These are phyloP conservation scores for Geococcyx californianus DNA, from an alignment of 2,113 vertebrate genomes.

Conservation along the genomic window DNA sequence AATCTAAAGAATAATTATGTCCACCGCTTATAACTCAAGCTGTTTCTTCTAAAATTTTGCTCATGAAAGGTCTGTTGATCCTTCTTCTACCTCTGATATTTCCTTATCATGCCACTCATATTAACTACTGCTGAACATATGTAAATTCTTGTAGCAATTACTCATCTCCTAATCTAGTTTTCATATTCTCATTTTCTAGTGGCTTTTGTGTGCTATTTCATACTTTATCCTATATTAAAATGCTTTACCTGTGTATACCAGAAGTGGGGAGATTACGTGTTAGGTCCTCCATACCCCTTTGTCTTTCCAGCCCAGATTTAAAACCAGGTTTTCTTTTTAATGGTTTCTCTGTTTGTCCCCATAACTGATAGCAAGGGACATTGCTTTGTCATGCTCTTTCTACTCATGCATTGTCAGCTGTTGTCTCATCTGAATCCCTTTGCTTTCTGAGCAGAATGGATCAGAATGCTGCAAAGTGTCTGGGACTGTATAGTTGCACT, in stretches of 20 bases:
- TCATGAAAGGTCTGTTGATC: not conserved
- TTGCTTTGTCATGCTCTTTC: not conserved
- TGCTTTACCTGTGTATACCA: not conserved
- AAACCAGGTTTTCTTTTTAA: not conserved
- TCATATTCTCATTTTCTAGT: not conserved
- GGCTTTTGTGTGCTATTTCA: not conserved
- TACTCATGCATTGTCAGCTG: fast-evolving
- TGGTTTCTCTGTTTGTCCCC: not conserved
- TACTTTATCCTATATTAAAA: not conserved
- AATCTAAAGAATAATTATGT: not conserved
- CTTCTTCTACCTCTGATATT: not conserved
- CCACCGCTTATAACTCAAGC: not conserved
- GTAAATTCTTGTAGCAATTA: not conserved
- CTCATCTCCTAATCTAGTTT: not conserved
- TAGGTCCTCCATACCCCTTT: not conserved
- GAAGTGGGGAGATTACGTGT: not conserved
- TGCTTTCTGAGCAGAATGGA: not conserved
- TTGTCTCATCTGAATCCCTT: not conserved
- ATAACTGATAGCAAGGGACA: not conserved
- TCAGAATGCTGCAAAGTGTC: not conserved
- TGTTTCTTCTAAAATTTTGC: not conserved
- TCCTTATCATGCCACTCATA: not conserved
- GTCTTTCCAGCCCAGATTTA: not conserved
- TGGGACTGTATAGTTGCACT: not conserved
- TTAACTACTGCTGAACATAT: not conserved